Base-by-base conservation (phyloP, 2,888 invertebrate species). In the Aplocera efformata region DNA sequence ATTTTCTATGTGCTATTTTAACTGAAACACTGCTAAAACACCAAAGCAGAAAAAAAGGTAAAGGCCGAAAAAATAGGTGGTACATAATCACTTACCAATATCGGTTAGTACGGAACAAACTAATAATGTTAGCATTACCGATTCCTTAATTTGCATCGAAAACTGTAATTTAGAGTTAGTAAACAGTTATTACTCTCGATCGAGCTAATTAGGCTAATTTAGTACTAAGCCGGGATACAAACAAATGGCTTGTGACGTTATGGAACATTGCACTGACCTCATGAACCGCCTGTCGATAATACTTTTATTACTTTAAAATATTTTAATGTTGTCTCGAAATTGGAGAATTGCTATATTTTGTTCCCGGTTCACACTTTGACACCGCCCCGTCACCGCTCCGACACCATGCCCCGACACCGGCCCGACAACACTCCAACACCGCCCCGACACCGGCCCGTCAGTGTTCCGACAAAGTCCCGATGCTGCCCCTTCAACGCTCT, bases 171-270 rank as follows among this genome's bases (percentile, higher is more conserved):
- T 56, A 52, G 53, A 60, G 61, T 66, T 65, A 33, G 70, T 66
- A 68, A 67, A 72, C 67, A 70, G 63, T 67, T 63, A 70, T 69
- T 67, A 63, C 63, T 61, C 67, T 58, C 66, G 35, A 52, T 43
- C 57, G 63, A 62, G 61, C 58, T 63, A 67, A 72, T 72, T 71
- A 68, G 48, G 41, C 58, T 63, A 63, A 71, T 70, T 67, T 71
- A 67, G 51, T 60, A 63, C 53, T 57, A 58, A 60, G 56, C 51
- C 51, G 53, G 53, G 53, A 48, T 55, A 40, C 51, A 50, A 44
- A 56, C 53, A 52, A 64, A 57, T 59, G 33, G 49, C 29, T 41
- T 48, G 41, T 41, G 32, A 44, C 32, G 10, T 43, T 48, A 10
- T 31, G 24, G 34, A 34, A 25, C 25, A 17, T 17, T 17, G 20